phyloP scores from a whole-genome alignment of 2,113 vertebrate species.

The Phainopepla nitens region DNA sequence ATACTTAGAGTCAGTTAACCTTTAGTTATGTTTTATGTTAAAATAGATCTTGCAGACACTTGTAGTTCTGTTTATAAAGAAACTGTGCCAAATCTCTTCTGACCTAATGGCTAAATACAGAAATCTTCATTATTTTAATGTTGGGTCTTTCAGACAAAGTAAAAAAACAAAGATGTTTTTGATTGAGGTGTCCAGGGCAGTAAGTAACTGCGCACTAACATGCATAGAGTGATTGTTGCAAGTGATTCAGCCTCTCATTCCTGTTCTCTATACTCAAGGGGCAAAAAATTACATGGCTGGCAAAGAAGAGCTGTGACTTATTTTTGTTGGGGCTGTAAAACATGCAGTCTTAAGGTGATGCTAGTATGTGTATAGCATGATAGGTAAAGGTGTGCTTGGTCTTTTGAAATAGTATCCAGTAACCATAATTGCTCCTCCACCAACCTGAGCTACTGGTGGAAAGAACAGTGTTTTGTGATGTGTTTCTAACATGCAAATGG shows the following conservation, averaged over 20 bases:
- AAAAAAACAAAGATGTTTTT: slow-evolving; percentile 1
- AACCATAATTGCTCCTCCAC: neutral
- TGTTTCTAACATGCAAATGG: neutral
- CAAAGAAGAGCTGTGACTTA: neutral
- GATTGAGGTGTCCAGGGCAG: neutral
- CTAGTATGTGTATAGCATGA: neutral
- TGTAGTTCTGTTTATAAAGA: neutral
- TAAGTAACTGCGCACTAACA: neutral
- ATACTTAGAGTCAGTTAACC: neutral
- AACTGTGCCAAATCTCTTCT: neutral
- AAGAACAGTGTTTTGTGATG: neutral
- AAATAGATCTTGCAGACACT: neutral
- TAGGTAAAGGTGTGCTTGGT: neutral
- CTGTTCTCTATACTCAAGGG: neutral
- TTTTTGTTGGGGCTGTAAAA: neutral
- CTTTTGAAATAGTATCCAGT: neutral
- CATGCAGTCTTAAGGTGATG: neutral
- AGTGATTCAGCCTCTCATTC: neutral
- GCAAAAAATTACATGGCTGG: neutral
- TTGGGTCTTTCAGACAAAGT: neutral
- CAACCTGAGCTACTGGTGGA: neutral
- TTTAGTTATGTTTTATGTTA: neutral
- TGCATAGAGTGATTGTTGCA: neutral
- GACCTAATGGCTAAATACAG: neutral
- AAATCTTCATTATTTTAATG: neutral